phyloP scores from a whole-genome alignment of 2,797 vertebrate genomes.

The Astyanax mexicanus region DNA sequence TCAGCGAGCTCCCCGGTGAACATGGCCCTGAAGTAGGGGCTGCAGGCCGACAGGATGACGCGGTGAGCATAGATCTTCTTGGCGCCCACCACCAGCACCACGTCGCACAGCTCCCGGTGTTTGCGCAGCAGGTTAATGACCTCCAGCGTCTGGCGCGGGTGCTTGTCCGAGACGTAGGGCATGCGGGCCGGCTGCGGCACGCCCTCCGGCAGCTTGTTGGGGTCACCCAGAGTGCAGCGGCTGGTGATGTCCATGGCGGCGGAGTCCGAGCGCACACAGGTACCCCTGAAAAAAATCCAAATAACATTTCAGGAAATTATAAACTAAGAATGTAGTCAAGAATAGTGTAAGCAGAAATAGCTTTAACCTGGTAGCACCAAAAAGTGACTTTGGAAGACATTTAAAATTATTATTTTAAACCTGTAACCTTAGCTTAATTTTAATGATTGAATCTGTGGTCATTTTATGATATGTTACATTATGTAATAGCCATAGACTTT shows the following conservation, averaged over 20 bases:
- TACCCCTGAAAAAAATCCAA: conserved; percentile 79
- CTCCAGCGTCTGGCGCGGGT: conserved; percentile 96
- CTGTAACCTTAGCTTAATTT: too few relatives aligned
- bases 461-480: too few relatives aligned
- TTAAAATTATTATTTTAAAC: too few relatives aligned
- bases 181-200: conserved; percentile 99
- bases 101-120: conserved; percentile 96
- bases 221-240: conserved; percentile 98
- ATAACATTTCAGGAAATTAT: neutral
- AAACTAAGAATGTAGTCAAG: too few relatives aligned
- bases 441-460: too few relatives aligned
- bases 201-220: conserved; percentile 98
- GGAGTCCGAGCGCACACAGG: conserved; percentile 93
- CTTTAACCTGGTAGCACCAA: too few relatives aligned
- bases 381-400: too few relatives aligned
- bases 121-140: conserved; percentile 97
- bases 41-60: conserved; percentile 96
- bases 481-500: too few relatives aligned
- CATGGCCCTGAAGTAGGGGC: conserved; percentile 98
- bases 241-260: conserved; percentile 99
- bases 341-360: too few relatives aligned
- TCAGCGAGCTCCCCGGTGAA: conserved; percentile 98
- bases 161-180: conserved; percentile 99
- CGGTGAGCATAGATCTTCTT: conserved; percentile 99
- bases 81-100: conserved; percentile 95